Percentiles rank a stretch among this genome's conserved stretches.
phyloP scores from a whole-genome alignment of 2,113 vertebrate genomes.

The Orycteropus afer region DNA sequence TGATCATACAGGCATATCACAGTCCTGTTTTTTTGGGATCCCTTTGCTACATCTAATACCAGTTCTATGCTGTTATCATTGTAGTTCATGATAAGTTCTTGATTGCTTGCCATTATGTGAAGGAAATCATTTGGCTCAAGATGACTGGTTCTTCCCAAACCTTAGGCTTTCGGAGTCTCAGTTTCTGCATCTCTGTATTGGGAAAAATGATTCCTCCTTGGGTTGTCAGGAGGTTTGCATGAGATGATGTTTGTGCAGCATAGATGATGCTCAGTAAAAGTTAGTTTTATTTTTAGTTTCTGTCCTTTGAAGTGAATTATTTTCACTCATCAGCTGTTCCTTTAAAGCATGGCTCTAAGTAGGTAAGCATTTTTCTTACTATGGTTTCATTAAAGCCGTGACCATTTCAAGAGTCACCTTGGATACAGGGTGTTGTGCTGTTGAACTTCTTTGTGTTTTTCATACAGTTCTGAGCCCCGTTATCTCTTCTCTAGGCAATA shows the following conservation, averaged over 20 bases:
- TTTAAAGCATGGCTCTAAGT: background rate
- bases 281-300: slow-evolving; percentile 20
- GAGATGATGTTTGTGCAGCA: background rate
- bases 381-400: background rate
- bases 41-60: background rate
- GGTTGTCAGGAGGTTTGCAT: background rate
- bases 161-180: background rate
- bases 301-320: background rate
- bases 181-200: background rate
- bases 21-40: background rate
- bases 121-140: background rate
- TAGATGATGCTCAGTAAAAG: background rate
- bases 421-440: background rate
- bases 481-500: background rate
- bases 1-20: background rate
- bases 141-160: background rate
- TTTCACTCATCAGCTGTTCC: background rate
- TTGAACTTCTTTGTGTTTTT: slow-evolving; percentile 11
- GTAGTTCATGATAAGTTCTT: slow-evolving; percentile 7
- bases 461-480: background rate
- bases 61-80: background rate
- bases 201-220: background rate
- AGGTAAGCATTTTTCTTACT: background rate
- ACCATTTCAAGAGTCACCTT: background rate
- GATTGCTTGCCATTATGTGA: background rate